Evolutionary conservation across 53 echinoderm and acorn worm genomes (phyloP).

Genomic region (Glandiceps talaboti): DNA sequence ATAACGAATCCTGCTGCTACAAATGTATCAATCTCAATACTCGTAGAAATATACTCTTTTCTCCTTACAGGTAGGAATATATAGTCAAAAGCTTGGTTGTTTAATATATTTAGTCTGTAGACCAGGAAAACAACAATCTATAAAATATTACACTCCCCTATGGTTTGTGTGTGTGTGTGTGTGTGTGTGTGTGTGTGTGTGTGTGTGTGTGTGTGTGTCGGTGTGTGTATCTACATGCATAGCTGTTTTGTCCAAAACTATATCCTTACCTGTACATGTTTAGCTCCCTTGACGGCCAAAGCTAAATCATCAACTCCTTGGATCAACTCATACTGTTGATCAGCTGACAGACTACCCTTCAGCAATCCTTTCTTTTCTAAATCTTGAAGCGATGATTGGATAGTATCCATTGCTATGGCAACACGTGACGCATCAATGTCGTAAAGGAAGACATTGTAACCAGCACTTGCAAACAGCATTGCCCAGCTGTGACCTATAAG

Average conservation of each 20-base stretch:
- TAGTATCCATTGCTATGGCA: slow-evolving; percentile 40
- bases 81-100: too few relatives aligned
- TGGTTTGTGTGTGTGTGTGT: background rate
- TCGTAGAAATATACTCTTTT: too few relatives aligned
- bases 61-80: too few relatives aligned
- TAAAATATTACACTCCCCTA: too few relatives aligned
- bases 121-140: too few relatives aligned
- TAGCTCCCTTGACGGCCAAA: slow-evolving; percentile 56
- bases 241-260: too few relatives aligned
- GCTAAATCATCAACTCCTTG: slow-evolving; percentile 46
- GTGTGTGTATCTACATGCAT: background rate
- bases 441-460: slow-evolving; percentile 61
- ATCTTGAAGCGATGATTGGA: slow-evolving; percentile 38
- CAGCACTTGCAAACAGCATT: slow-evolving; percentile 84
- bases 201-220: background rate
- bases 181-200: background rate
- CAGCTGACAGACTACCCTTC: slow-evolving; percentile 44
- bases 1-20: too few relatives aligned
- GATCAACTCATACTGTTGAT: slow-evolving; percentile 73
- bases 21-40: too few relatives aligned
- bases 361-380: slow-evolving; percentile 51
- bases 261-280: slow-evolving; percentile 63
- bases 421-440: slow-evolving; percentile 56
- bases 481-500: slow-evolving; percentile 90
- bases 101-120: too few relatives aligned